Evolutionary conservation across 2,113 vertebrate genomes (phyloP), one percentile per base, ranked within the genome.

Genomic region (Euleptes europaea): DNA sequence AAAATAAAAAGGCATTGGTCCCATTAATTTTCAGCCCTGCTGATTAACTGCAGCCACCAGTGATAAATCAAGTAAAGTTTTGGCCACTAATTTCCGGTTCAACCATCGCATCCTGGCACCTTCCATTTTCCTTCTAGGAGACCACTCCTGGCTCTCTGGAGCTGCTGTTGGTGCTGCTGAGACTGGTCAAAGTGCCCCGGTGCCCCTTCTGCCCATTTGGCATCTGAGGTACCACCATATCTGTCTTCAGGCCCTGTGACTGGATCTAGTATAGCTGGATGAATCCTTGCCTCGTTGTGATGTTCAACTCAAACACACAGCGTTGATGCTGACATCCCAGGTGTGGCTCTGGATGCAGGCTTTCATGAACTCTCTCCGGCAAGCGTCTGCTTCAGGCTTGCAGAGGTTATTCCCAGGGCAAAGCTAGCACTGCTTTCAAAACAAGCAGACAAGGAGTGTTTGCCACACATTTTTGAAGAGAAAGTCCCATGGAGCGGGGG

Each of bases 341-440:
- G 71, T 15, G 9, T 0, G 0, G 6, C 15, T 3, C 49, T 66
- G 51, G 26, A 17, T 38, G 17, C n/a, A 2, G 23, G 47, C 28
- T n/a, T 44, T 17, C 63, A 28, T 60, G n/a, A 9, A 80, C 42
- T 33, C 31, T 4, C n/a, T 11, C 42, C n/a, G 2, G 12, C 67
- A 11, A 23, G 28, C 23, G 8, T 5, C 4, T 21, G 33, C 17
- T n/a, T 33, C 60, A n/a, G 11, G 3, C 63, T n/a, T 11, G 8
- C n/a, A 33, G 11, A 47, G 72, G 72, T 47, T 26, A 15, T n/a
- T n/a, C 23, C 33, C 60, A 28, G 10, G 26, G 63, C 26, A 31
- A 31, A 8, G 63, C 21, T 31, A 8, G 4, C 28, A 11, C 63
- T 2, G 2, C 26, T 12, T 57, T 26, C 21, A 57, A 35, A 23